Conservation (phyloP, 2,113 vertebrate species). For the Otolemur garnettii region DNA sequence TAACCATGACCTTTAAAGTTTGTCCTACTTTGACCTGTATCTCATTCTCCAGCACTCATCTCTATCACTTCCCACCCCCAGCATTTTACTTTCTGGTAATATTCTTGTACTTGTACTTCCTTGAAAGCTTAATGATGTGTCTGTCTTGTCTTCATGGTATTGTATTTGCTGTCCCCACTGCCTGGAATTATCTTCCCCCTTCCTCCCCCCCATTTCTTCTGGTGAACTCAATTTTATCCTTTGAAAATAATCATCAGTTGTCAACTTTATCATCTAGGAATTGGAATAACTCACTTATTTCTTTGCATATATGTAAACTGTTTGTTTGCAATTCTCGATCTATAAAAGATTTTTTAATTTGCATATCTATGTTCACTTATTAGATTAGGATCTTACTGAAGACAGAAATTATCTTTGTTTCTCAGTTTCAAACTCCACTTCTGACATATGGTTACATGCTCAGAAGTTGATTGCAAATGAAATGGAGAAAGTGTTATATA, state of each 20-base stretch:
- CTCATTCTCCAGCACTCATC: neutral
- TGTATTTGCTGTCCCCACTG: neutral
- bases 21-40: neutral
- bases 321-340: neutral
- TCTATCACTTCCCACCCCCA: neutral
- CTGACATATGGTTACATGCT: neutral
- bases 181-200: neutral
- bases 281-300: neutral
- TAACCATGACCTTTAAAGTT: neutral
- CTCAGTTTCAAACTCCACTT: neutral
- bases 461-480: neutral
- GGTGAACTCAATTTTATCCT: neutral
- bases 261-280: neutral
- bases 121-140: neutral
- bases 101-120: neutral
- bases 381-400: neutral
- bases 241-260: neutral
- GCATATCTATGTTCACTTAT: neutral
- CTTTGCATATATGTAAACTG: neutral
- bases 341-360: conserved; percentile 20
- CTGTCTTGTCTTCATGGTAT: neutral
- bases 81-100: neutral
- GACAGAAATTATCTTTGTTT: conserved; percentile 19
- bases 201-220: neutral
- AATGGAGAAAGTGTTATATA: neutral